phyloP scores from a whole-genome alignment of 2,113 vertebrate species.

The Crotalus tigris region DNA sequence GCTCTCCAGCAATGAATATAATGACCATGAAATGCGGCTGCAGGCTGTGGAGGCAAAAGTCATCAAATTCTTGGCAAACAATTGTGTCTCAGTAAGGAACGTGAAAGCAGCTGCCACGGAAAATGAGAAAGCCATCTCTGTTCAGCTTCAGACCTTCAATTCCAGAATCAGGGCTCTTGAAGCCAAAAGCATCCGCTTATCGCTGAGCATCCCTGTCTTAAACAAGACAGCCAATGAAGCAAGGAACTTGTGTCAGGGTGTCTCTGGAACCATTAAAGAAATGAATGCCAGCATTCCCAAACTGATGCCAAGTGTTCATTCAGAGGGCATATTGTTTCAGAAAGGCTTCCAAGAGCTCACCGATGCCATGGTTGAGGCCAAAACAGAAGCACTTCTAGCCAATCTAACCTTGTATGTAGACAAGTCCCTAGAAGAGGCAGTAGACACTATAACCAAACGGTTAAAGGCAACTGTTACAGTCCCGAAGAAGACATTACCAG shows the following conservation, averaged over 20 bases:
- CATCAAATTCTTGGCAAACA: conserved; percentile 60
- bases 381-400: conserved; percentile 60
- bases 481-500: conserved; percentile 57
- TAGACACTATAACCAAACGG: conserved; percentile 59
- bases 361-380: conserved; percentile 65
- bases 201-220: conserved; percentile 62
- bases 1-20: conserved; percentile 35
- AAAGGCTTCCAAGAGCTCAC: conserved; percentile 65
- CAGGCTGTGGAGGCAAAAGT: conserved; percentile 70
- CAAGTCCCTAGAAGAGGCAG: conserved; percentile 17
- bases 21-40: conserved; percentile 61
- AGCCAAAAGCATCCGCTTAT: conserved; percentile 68
- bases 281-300: conserved; percentile 60
- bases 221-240: conserved; percentile 68
- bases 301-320: conserved; percentile 52
- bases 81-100: conserved; percentile 59
- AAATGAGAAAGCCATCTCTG: conserved; percentile 48
- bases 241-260: conserved; percentile 56
- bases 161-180: conserved; percentile 73
- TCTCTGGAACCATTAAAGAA: conserved; percentile 51
- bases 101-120: conserved; percentile 25
- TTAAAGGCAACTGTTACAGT: conserved; percentile 66
- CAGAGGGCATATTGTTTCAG: conserved; percentile 63
- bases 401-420: conserved; percentile 71
- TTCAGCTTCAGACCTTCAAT: conserved; percentile 66